Percentiles rank a stretch among this genome's conserved stretches.
These are phyloP conservation scores for Melanitta fusca DNA, from an alignment of 2,797 vertebrate genomes.

Conservation along the genomic window DNA sequence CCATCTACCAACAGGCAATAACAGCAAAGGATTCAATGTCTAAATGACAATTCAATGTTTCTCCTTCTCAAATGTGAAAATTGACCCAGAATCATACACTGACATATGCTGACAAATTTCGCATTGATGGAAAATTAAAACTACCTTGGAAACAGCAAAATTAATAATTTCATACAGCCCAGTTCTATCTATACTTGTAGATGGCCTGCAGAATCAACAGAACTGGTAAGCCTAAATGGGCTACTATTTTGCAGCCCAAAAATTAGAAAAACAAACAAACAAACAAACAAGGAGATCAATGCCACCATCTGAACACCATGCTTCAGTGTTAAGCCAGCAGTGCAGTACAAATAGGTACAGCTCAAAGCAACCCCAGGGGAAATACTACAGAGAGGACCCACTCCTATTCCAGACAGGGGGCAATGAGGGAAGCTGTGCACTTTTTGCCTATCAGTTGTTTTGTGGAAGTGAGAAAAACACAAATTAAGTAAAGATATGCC, in stretches of 20 bases:
- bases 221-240: background rate
- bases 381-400: background rate
- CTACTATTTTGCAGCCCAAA: background rate
- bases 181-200: background rate
- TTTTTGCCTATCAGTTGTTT: background rate
- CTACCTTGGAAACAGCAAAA: background rate
- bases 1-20: background rate
- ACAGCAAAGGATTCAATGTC: background rate
- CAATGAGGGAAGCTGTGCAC: background rate
- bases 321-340: background rate
- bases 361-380: background rate
- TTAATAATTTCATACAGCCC: background rate
- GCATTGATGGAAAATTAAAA: background rate
- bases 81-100: background rate
- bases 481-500: background rate
- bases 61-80: fast-evolving
- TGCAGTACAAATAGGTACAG: background rate
- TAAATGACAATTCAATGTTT: background rate
- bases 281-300: background rate
- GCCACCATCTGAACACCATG: background rate
- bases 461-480: background rate
- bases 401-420: background rate
- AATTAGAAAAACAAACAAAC: background rate
- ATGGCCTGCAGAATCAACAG: background rate
- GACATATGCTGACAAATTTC: background rate